Conservation (phyloP, 2,797 vertebrate genomes). For the Brotula barbata region DNA sequence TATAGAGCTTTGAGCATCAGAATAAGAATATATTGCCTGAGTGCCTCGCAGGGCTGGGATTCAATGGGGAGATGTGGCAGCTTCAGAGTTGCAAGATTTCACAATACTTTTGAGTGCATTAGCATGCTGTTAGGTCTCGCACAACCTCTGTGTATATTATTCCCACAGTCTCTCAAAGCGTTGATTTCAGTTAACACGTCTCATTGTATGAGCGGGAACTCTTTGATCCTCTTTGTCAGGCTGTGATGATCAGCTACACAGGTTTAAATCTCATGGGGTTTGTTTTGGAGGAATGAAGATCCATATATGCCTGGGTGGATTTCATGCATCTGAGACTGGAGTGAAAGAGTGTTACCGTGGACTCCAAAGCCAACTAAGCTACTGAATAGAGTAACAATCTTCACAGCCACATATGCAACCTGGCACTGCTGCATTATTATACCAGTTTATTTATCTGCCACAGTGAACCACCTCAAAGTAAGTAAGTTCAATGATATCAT, state of each 20-base stretch:
- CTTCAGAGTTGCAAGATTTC: slow-evolving; percentile 50
- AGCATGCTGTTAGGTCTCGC: slow-evolving; percentile 66
- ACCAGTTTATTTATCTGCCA: slow-evolving; percentile 45
- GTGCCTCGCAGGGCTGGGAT: slow-evolving; percentile 48
- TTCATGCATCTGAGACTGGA: slow-evolving; percentile 53
- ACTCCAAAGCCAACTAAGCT: slow-evolving; percentile 49
- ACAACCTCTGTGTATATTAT: slow-evolving; percentile 54
- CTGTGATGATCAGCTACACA: slow-evolving; percentile 60
- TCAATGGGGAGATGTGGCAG: slow-evolving; percentile 49
- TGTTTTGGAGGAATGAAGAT: slow-evolving; percentile 61
- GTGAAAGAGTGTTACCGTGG: slow-evolving; percentile 41
- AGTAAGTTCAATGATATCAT: slow-evolving; percentile 52
- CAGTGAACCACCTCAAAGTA: slow-evolving; percentile 39
- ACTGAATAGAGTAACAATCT: slow-evolving; percentile 55
- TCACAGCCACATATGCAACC: slow-evolving; percentile 55
- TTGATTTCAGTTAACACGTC: slow-evolving; percentile 68
- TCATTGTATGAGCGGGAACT: slow-evolving; percentile 55
- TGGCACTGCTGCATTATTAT: slow-evolving; percentile 35
- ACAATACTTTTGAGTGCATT: slow-evolving; percentile 67
- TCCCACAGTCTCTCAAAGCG: slow-evolving; percentile 60
- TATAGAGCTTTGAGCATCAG: slow-evolving; percentile 61
- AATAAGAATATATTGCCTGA: slow-evolving; percentile 55
- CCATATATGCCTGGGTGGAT: slow-evolving; percentile 47
- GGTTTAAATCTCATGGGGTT: slow-evolving; percentile 42
- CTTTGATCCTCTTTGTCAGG: slow-evolving; percentile 69